Evolutionary conservation across 2,888 invertebrate species (phyloP).

Genomic region (Subacronicta megacephala): DNA sequence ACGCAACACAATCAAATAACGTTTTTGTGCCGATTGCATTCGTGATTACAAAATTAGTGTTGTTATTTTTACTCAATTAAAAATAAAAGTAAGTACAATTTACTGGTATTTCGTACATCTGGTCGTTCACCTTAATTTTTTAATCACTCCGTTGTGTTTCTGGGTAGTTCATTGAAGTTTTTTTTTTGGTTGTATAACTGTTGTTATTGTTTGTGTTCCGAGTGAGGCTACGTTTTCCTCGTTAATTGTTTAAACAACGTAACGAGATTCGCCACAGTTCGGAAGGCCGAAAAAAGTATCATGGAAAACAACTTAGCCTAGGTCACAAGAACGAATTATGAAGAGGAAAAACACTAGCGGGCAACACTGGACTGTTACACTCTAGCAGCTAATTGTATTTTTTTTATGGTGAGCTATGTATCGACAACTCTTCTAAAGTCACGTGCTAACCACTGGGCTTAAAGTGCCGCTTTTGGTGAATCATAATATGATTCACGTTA

Average conservation of each 20-base stretch:
- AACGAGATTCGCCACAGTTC: not conserved
- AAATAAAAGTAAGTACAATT: constrained; percentile 1
- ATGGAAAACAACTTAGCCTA: constrained; percentile 1
- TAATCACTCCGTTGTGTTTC: not conserved
- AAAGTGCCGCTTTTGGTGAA: too few relatives aligned
- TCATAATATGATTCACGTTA: too few relatives aligned
- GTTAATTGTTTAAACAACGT: constrained; percentile 1
- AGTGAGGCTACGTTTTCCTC: not conserved
- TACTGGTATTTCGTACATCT: not conserved
- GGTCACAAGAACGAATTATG: not conserved
- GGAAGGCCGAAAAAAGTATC: not conserved
- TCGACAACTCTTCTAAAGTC: too few relatives aligned
- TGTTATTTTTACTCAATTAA: not conserved
- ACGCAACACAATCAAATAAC: constrained; percentile 1
- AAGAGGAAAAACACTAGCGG: too few relatives aligned
- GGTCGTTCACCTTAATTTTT: constrained; percentile 1
- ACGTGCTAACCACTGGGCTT: too few relatives aligned
- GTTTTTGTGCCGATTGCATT: constrained; percentile 1
- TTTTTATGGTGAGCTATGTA: too few relatives aligned
- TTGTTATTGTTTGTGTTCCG: constrained; percentile 1
- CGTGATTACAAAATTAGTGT: not conserved
- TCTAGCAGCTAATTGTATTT: too few relatives aligned
- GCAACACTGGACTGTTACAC: too few relatives aligned
- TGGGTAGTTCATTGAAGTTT: constrained; percentile 1
- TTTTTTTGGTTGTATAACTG: not conserved